A percentile compares a stretch with the other conserved stretches of the same genome.
Conservation (phyloP, 2,113 vertebrate genomes). For the Bufo gargarizans region DNA sequence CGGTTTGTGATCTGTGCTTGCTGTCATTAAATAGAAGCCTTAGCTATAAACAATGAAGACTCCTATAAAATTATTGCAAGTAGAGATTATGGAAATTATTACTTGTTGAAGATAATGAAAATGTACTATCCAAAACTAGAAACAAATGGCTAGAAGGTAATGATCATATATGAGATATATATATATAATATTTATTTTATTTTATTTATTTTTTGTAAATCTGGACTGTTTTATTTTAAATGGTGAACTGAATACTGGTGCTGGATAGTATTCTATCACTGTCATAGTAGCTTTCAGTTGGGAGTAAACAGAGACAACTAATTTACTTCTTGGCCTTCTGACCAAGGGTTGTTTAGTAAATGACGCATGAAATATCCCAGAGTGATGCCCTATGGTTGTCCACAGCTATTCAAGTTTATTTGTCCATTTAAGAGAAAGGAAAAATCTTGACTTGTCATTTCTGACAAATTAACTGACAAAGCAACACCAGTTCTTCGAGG, state of each 20-base stretch:
- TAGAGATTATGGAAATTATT: no score
- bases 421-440: background rate
- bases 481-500: no score
- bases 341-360: background rate
- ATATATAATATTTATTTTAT: no score
- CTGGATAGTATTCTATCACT: background rate
- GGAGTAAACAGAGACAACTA: background rate
- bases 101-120: no score
- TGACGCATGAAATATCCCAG: slow-evolving; percentile 7
- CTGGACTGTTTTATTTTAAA: background rate
- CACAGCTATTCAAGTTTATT: background rate
- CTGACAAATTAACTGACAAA: background rate
- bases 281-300: background rate
- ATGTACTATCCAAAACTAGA: no score
- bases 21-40: no score
- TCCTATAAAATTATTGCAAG: no score
- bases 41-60: no score
- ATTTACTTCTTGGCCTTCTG: slow-evolving; percentile 1
- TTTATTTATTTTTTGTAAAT: background rate
- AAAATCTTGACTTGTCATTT: background rate
- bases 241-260: background rate
- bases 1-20: no score
- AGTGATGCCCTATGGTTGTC: background rate
- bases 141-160: no score
- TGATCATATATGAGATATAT: no score